Conservation (phyloP, 37 sponge, comb jelly and placozoan species). For the Ephydatia muelleri region DNA sequence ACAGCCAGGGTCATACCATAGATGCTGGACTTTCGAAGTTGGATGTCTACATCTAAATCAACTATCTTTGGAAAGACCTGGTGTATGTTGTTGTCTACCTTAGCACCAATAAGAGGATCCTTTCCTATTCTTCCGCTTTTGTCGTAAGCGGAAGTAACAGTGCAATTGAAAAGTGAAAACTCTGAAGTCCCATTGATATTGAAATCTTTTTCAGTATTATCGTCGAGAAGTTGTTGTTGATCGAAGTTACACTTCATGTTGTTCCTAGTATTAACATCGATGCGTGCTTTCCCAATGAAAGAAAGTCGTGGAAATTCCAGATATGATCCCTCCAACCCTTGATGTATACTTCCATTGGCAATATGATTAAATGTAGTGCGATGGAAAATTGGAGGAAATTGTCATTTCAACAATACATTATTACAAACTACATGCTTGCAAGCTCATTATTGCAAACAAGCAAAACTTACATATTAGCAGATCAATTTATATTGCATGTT, state of each 20-base stretch:
- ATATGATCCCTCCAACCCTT: too few species aligned
- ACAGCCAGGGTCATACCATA: background rate
- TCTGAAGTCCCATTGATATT: background rate
- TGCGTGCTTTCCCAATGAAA: constrained; percentile 25
- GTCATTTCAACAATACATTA: too few species aligned
- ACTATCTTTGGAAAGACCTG: constrained; percentile 1
- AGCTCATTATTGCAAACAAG: too few species aligned
- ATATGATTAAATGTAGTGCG: too few species aligned
- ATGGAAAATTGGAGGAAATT: too few species aligned
- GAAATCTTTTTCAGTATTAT: constrained; percentile 2
- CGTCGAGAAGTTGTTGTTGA: too few species aligned
- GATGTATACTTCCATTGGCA: too few species aligned
- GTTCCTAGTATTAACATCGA: constrained; percentile 37
- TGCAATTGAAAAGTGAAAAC: background rate
- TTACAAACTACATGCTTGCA: too few species aligned
- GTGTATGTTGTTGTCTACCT: background rate
- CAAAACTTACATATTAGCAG: too few species aligned
- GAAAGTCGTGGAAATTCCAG: constrained; percentile 25
- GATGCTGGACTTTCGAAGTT: background rate
- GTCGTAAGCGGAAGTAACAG: background rate
- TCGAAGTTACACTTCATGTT: constrained; percentile 30
- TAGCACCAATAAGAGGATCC: background rate
- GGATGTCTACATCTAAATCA: constrained; percentile 17
- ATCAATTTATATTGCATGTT: too few species aligned
- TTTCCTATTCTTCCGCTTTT: background rate